Evolutionary conservation across 2,797 vertebrate species (phyloP).

Genomic region (Enteromius viviparus): DNA sequence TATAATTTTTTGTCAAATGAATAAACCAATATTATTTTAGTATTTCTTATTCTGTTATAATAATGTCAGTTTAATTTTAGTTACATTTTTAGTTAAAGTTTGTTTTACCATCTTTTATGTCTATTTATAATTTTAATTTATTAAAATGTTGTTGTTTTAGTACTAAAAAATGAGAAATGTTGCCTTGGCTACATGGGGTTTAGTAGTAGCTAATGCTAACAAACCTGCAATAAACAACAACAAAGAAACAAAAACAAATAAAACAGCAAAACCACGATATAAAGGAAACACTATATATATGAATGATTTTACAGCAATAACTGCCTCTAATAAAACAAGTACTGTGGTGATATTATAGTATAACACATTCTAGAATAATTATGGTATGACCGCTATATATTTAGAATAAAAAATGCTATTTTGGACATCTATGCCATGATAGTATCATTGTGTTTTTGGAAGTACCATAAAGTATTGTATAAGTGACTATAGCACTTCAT

Average conservation of each 20-base stretch:
- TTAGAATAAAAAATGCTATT: not conserved
- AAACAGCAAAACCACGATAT: not conserved
- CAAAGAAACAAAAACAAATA: not conserved
- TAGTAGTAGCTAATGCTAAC: not conserved
- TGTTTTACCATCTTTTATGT: not conserved
- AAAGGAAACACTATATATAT: not conserved
- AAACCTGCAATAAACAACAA: not conserved
- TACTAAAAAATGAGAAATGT: not conserved
- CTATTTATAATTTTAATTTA: not conserved
- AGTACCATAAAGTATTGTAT: not conserved
- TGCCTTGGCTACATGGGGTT: not conserved
- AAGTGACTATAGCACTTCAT: not conserved
- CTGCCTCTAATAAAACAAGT: not conserved
- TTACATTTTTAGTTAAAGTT: not conserved
- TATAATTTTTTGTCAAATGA: not conserved
- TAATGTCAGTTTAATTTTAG: not conserved
- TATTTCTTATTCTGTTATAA: not conserved
- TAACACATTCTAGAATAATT: not conserved
- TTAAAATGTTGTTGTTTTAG: not conserved
- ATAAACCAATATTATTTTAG: not conserved
- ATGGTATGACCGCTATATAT: no score
- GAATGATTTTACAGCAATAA: slow-evolving; percentile 2
- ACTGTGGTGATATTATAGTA: not conserved
- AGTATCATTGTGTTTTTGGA: not conserved
- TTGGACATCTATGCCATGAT: not conserved